A percentile compares a stretch with the other conserved stretches of the same genome.
These are phyloP conservation scores for Sminthurinus aureus DNA, from an alignment of 2,888 invertebrate species.

Conservation along the genomic window DNA sequence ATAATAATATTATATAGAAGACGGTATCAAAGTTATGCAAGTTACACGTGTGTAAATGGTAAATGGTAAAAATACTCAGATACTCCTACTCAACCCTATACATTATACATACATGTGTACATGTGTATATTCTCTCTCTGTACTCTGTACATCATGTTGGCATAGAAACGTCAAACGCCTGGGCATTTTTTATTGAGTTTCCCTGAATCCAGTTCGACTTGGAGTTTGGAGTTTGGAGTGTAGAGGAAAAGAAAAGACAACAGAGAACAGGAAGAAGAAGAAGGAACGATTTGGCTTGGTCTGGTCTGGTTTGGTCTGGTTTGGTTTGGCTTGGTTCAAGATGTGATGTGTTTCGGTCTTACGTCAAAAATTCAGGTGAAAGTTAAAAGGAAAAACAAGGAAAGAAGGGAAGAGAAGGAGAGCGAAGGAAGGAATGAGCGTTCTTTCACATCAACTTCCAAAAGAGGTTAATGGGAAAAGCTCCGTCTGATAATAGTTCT, in stretches of 20 bases:
- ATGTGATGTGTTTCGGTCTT: constrained; percentile 14
- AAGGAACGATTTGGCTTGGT: constrained; percentile 1
- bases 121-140: neutral
- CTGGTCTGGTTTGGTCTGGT: no score
- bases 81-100: neutral
- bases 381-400: constrained; percentile 45
- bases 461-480: constrained; percentile 49
- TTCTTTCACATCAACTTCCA: constrained; percentile 37
- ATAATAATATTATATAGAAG: neutral
- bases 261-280: neutral
- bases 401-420: neutral
- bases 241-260: neutral
- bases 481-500: constrained; percentile 34
- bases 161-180: constrained; percentile 11
- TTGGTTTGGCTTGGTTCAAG: constrained; percentile 14
- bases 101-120: neutral
- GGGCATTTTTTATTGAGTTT: constrained; percentile 18
- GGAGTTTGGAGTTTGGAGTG: neutral
- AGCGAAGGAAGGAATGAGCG: constrained; percentile 2
- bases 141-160: constrained; percentile 4
- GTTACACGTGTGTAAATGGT: neutral
- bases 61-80: no score
- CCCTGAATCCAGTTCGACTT: neutral
- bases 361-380: constrained; percentile 37
- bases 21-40: neutral